Evolutionary conservation across 2,797 vertebrate genomes (phyloP).

Genomic region (Xenentodon cancila): DNA sequence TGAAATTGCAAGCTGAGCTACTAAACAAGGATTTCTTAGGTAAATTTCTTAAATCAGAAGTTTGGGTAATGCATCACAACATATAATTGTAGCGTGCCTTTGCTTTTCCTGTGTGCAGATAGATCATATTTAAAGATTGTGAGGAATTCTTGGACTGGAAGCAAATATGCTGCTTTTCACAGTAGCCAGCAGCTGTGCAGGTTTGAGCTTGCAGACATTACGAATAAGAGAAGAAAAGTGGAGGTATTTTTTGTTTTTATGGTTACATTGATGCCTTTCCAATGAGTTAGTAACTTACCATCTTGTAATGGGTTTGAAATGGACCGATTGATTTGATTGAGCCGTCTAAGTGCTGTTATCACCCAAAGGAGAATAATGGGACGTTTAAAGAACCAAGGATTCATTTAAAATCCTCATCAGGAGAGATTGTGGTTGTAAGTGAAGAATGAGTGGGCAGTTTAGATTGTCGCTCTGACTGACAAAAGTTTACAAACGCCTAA

Average conservation of each 20-base stretch:
- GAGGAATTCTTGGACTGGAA: conserved; percentile 15
- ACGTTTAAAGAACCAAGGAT: too few relatives aligned
- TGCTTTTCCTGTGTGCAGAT: conserved; percentile 1
- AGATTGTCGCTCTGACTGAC: conserved; percentile 19
- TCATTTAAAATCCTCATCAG: too few relatives aligned
- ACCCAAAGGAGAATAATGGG: background rate
- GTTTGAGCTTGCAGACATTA: conserved; percentile 51
- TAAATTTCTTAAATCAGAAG: too few relatives aligned
- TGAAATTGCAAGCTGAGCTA: conserved; percentile 19
- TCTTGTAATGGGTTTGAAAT: conserved; percentile 30
- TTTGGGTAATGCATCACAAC: background rate
- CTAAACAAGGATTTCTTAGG: too few relatives aligned
- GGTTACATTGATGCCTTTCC: conserved; percentile 6
- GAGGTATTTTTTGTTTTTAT: conserved; percentile 31
- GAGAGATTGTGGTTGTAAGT: conserved; percentile 15
- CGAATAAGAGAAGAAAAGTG: conserved; percentile 20
- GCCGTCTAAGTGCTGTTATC: background rate
- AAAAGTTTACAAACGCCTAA: background rate
- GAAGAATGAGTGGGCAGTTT: conserved; percentile 45
- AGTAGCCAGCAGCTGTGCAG: conserved; percentile 15
- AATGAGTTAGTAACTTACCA: background rate
- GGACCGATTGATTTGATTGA: conserved; percentile 27
- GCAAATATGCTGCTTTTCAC: background rate
- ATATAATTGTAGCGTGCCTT: background rate
- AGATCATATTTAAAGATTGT: conserved; percentile 10